Evolutionary conservation across 1,140 invertebrate species (phyloP).

Genomic region (Drosophila sechellia): DNA sequence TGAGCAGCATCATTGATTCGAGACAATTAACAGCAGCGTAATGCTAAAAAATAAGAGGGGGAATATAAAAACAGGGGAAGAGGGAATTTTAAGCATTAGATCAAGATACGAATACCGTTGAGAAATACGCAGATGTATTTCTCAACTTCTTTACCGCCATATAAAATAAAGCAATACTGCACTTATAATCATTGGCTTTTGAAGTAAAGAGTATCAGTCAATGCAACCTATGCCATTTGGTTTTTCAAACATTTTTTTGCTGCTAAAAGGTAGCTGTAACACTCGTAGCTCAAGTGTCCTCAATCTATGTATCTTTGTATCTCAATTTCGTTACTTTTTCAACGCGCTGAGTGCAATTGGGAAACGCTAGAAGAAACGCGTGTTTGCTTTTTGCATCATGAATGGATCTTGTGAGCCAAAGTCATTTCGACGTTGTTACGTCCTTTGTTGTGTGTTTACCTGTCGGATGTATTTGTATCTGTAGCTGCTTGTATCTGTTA

Average conservation of each 20-base stretch:
- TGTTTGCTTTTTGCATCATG: conserved; percentile 64
- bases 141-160: too few species aligned
- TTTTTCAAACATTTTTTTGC: conserved; percentile 4
- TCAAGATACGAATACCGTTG: conserved; percentile 36
- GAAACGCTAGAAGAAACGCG: conserved; percentile 47
- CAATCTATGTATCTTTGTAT: conserved; percentile 51
- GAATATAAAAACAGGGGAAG: conserved; percentile 17
- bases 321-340: conserved; percentile 40
- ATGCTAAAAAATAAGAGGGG: not conserved
- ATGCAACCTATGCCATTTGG: not conserved
- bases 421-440: conserved; percentile 34
- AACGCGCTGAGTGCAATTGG: conserved; percentile 51
- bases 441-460: conserved; percentile 47
- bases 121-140: conserved; percentile 19
- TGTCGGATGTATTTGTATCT: conserved; percentile 41
- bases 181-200: not conserved
- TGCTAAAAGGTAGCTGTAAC: conserved; percentile 6
- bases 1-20: conserved; percentile 40
- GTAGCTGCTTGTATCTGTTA: conserved; percentile 5
- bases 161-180: not conserved
- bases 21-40: conserved; percentile 44
- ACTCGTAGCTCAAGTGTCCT: conserved; percentile 30
- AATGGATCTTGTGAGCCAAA: conserved; percentile 63
- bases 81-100: conserved; percentile 7
- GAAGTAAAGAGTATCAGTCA: not conserved